Percentiles rank a stretch among this genome's conserved stretches.
phyloP scores from a whole-genome alignment of 1,140 invertebrate species.

The Hypsibius dujardini region DNA sequence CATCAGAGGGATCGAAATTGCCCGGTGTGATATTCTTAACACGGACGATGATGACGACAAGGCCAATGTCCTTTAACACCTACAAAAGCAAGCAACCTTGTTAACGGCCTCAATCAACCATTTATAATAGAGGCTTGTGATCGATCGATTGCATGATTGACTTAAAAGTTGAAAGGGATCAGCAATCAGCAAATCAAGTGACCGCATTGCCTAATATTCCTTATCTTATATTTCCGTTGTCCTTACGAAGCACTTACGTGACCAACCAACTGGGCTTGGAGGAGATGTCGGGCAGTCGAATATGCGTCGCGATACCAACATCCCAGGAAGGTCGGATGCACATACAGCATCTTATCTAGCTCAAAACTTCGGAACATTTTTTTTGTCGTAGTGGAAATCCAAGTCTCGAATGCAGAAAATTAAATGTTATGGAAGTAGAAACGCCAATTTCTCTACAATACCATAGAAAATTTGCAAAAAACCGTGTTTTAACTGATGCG shows the following conservation, averaged over 20 bases:
- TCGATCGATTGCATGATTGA: too few species aligned
- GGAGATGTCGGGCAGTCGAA: background rate
- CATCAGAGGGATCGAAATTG: slow-evolving; percentile 10
- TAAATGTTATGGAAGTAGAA: background rate
- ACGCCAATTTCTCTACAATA: too few species aligned
- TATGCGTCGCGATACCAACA: background rate
- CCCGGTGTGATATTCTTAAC: background rate
- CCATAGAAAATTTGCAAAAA: too few species aligned
- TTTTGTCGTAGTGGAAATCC: background rate
- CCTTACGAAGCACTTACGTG: background rate
- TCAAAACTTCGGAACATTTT: slow-evolving; percentile 4
- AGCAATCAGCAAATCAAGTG: too few species aligned
- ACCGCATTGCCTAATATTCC: too few species aligned
- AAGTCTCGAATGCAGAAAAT: background rate
- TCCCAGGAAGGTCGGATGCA: background rate
- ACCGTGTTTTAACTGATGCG: too few species aligned
- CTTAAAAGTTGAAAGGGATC: too few species aligned
- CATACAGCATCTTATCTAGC: background rate
- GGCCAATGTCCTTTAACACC: background rate
- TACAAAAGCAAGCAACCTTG: background rate
- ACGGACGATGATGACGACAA: background rate
- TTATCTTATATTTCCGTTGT: background rate
- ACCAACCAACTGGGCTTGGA: background rate
- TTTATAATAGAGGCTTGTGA: too few species aligned
- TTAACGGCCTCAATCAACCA: too few species aligned